Percentiles rank a stretch among this genome's conserved stretches.
Conservation (phyloP, 2,888 invertebrate species). For the Bursaphelenchus okinawaensis region DNA sequence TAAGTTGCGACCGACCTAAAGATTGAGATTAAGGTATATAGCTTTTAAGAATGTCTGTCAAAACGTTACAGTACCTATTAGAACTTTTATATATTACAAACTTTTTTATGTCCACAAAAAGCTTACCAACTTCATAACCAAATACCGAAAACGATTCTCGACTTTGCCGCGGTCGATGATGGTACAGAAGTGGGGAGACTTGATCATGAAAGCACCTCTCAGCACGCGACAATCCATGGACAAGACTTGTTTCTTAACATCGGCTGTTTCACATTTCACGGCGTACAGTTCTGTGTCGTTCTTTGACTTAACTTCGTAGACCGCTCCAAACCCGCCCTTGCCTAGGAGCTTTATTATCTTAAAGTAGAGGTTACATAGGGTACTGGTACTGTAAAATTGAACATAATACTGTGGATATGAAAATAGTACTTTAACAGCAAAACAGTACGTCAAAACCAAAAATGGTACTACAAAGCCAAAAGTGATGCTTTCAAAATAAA, state of each 20-base stretch:
- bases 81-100: no score
- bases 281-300: conserved; percentile 33
- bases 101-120: no score
- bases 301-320: conserved; percentile 33
- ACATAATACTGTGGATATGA: no score
- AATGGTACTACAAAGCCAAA: background rate
- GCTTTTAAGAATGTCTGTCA: background rate
- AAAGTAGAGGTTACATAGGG: background rate
- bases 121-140: conserved; percentile 21
- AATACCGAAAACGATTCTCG: conserved; percentile 17
- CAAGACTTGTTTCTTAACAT: conserved; percentile 23
- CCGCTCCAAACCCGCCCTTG: conserved; percentile 47
- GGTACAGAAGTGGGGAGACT: conserved; percentile 38
- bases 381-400: background rate
- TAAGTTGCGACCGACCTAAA: conserved; percentile 39
- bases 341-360: conserved; percentile 30
- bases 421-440: no score
- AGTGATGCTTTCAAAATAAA: background rate
- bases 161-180: conserved; percentile 38
- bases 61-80: background rate
- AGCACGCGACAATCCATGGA: conserved; percentile 27
- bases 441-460: no score
- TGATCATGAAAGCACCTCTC: conserved; percentile 33
- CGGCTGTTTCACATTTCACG: conserved; percentile 40
- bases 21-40: background rate